Percentiles rank a stretch among this genome's conserved stretches.
These are phyloP conservation scores for Gastracanthus pulcherrimus DNA, from an alignment of 2,888 invertebrate genomes.

Conservation along the genomic window DNA sequence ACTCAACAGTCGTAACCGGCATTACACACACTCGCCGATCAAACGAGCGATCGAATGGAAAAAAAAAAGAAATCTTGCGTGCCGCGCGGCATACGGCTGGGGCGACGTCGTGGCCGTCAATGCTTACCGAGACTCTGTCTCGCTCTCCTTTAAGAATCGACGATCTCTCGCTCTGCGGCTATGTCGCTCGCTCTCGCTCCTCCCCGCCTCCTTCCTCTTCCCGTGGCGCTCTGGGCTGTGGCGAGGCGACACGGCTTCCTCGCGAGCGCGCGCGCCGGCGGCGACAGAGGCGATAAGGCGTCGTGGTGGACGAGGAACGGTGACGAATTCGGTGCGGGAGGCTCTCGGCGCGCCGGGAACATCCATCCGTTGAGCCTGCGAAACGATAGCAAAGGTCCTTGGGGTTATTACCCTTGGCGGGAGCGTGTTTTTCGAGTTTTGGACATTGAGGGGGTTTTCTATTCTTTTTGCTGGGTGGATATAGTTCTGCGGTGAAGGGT, in stretches of 20 bases:
- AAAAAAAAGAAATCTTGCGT: no score
- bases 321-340: background rate
- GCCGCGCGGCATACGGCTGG: background rate
- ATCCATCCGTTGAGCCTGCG: background rate
- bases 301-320: background rate
- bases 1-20: no score
- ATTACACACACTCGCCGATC: background rate
- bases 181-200: background rate
- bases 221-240: conserved; percentile 1
- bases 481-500: no score
- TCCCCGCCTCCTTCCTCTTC: background rate
- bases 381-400: no score
- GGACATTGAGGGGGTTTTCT: no score
- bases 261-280: no score
- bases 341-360: background rate
- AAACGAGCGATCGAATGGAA: background rate
- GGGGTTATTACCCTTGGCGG: no score
- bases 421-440: no score
- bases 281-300: no score
- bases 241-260: background rate
- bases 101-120: background rate
- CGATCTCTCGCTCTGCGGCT: background rate
- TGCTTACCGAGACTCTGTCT: conserved; percentile 5
- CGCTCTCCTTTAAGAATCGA: conserved; percentile 13
- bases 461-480: no score